Conservation (phyloP, 2,113 vertebrate genomes). For the Vulpes lagopus region DNA sequence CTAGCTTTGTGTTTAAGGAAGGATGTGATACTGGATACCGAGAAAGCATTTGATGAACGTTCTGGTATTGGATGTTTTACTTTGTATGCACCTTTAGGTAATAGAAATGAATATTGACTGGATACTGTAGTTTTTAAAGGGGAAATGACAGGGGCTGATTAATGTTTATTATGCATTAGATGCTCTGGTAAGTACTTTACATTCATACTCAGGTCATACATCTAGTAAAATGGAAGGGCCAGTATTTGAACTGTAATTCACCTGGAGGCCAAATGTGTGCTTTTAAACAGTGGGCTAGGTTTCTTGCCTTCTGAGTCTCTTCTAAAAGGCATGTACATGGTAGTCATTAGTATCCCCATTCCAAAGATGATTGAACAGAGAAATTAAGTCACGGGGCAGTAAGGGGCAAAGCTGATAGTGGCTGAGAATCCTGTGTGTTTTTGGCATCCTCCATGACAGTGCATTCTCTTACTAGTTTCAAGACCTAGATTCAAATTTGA, state of each 20-base stretch:
- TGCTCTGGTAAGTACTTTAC: neutral
- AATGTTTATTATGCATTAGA: neutral
- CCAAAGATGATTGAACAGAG: neutral
- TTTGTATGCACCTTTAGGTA: constrained; percentile 40
- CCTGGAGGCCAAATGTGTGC: neutral
- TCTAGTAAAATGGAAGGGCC: neutral
- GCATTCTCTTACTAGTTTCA: neutral
- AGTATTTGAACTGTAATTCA: neutral
- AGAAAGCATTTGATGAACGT: neutral
- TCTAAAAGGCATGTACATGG: neutral
- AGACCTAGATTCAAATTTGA: constrained; percentile 35
- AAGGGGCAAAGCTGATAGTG: neutral
- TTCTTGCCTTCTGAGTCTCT: neutral
- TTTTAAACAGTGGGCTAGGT: neutral
- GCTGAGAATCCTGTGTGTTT: neutral
- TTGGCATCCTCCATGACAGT: neutral
- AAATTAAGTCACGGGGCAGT: neutral
- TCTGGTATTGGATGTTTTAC: neutral
- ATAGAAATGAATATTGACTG: constrained; percentile 18
- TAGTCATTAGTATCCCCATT: neutral
- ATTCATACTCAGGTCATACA: neutral
- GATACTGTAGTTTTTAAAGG: constrained; percentile 54
- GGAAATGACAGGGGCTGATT: constrained; percentile 37
- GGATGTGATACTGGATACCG: neutral
- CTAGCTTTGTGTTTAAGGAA: neutral